phyloP scores from a whole-genome alignment of 1,140 invertebrate genomes.

The Plodia interpunctella region DNA sequence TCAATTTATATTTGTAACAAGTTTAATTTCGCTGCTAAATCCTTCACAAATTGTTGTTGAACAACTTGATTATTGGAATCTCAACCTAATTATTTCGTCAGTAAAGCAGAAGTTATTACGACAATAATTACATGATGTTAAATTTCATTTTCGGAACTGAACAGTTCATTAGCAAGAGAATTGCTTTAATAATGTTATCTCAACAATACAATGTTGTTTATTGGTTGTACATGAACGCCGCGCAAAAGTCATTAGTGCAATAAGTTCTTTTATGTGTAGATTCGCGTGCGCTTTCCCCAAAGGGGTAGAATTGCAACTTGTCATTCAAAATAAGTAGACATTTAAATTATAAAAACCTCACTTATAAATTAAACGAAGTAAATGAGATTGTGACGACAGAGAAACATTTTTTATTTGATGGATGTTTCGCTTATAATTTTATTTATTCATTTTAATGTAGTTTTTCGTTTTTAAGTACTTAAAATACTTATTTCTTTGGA shows the following conservation, averaged over 20 bases:
- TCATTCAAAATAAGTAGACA: too few species aligned
- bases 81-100: not conserved
- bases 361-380: too few species aligned
- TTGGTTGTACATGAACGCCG: not conserved
- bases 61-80: not conserved
- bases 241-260: not conserved
- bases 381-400: too few species aligned
- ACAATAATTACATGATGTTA: slow-evolving; percentile 6
- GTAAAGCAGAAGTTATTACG: slow-evolving; percentile 1
- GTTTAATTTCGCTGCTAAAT: not conserved
- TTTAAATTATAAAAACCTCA: too few species aligned
- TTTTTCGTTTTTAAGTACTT: too few species aligned
- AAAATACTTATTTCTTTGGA: too few species aligned
- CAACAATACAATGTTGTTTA: slow-evolving; percentile 6
- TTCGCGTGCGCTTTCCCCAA: not conserved
- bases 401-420: too few species aligned
- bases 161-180: slow-evolving; percentile 5
- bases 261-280: not conserved
- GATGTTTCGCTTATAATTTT: too few species aligned
- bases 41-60: not conserved
- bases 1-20: not conserved
- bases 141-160: slow-evolving; percentile 5
- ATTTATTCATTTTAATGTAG: too few species aligned
- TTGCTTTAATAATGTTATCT: slow-evolving; percentile 11
- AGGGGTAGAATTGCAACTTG: not conserved